Percentiles rank a stretch among this genome's conserved stretches.
phyloP scores from a whole-genome alignment of 2,113 vertebrate genomes.

The Silurus glanis region DNA sequence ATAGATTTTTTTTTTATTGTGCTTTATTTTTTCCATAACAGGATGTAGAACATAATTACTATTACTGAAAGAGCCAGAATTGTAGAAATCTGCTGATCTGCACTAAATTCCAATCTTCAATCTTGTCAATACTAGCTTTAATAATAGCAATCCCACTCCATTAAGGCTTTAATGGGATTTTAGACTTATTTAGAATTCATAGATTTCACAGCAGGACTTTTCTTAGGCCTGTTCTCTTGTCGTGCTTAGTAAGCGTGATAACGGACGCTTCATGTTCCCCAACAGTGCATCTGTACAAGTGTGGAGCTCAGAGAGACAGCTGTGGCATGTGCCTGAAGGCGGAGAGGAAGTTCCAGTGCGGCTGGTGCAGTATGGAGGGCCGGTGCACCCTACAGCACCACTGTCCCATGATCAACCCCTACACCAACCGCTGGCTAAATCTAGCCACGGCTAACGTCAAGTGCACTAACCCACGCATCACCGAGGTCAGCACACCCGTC shows the following conservation, averaged over 20 bases:
- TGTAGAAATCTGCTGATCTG: neutral
- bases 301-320: conserved; percentile 93
- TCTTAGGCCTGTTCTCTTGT: neutral
- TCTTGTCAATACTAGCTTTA: conserved; percentile 2
- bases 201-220: conserved; percentile 1
- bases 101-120: neutral
- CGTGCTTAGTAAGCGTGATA: conserved; percentile 8
- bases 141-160: neutral
- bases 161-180: neutral
- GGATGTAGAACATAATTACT: neutral
- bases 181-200: neutral
- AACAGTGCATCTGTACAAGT: conserved; percentile 96
- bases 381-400: conserved; percentile 84
- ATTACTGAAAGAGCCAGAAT: neutral
- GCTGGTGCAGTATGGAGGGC: conserved; percentile 90
- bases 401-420: conserved; percentile 73
- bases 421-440: conserved; percentile 87
- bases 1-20: neutral
- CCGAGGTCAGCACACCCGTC: conserved; percentile 78
- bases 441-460: conserved; percentile 89
- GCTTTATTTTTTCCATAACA: neutral
- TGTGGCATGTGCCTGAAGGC: conserved; percentile 96
- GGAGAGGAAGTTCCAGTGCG: conserved; percentile 91
- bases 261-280: conserved; percentile 22
- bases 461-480: conserved; percentile 96